Evolutionary conservation across 2,888 invertebrate species (phyloP).

Genomic region (Iselma pallidipennis): DNA sequence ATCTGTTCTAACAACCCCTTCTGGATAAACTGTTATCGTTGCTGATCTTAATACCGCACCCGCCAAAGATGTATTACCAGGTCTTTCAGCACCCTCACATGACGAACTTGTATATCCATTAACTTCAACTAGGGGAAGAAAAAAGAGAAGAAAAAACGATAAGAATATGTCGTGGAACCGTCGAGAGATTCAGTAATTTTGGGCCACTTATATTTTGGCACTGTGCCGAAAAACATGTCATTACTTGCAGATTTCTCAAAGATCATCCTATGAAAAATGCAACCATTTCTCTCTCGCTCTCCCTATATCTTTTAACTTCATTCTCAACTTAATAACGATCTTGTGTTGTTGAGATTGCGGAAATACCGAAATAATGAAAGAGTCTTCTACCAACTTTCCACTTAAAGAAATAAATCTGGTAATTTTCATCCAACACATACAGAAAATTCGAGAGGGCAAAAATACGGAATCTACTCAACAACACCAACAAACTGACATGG

Average conservation of each 20-base stretch:
- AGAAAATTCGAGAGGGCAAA: not conserved
- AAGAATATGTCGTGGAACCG: not conserved
- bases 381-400: not conserved
- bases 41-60: slow-evolving; percentile 66
- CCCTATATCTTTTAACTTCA: slow-evolving; percentile 1
- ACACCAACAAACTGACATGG: not conserved
- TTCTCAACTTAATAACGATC: not conserved
- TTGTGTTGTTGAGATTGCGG: not conserved
- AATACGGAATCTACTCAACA: not conserved
- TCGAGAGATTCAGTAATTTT: not conserved
- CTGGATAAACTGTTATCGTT: slow-evolving; percentile 64
- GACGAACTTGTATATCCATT: slow-evolving; percentile 68
- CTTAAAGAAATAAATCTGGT: not conserved
- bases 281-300: not conserved
- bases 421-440: not conserved
- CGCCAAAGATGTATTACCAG: slow-evolving; percentile 63
- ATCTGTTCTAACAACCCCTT: slow-evolving; percentile 66
- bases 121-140: slow-evolving; percentile 63
- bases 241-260: slow-evolving; percentile 5
- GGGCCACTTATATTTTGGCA: slow-evolving; percentile 6
- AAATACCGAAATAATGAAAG: not conserved
- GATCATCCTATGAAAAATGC: not conserved
- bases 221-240: not conserved
- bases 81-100: slow-evolving; percentile 63
- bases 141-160: not conserved